phyloP scores from a whole-genome alignment of 92 coral and sea anemone genomes.

The Virgularia gustaviana region DNA sequence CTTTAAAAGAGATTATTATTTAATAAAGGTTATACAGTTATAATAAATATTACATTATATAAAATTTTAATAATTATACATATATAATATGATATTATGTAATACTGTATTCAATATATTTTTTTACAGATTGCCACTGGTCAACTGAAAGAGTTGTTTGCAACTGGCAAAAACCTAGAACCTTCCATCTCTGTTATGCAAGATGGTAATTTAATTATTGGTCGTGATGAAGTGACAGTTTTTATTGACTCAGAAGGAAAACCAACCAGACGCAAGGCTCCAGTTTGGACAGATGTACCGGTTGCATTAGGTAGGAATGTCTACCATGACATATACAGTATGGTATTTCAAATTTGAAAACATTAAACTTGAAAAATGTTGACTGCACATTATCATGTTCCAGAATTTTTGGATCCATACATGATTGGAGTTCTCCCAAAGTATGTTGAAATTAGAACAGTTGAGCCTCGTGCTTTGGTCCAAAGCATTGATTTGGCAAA shows the following conservation, averaged over 20 bases:
- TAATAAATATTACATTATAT: no score
- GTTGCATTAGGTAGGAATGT: slow-evolving; percentile 68
- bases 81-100: no score
- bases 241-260: slow-evolving; percentile 90
- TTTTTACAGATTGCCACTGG: slow-evolving; percentile 72
- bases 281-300: slow-evolving; percentile 95
- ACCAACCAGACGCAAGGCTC: slow-evolving; percentile 72
- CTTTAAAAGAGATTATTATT: slow-evolving; percentile 90
- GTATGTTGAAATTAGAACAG: slow-evolving; percentile 89
- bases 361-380: background rate
- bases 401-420: slow-evolving; percentile 83
- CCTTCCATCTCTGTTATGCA: slow-evolving; percentile 90
- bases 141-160: slow-evolving; percentile 71
- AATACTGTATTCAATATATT: no score
- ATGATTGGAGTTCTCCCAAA: slow-evolving; percentile 88
- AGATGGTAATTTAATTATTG: slow-evolving; percentile 75
- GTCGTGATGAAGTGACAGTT: slow-evolving; percentile 98
- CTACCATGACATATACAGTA: background rate
- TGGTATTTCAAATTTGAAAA: background rate
- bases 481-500: slow-evolving; percentile 93
- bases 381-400: background rate
- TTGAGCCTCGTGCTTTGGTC: slow-evolving; percentile 80
- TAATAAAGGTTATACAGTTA: slow-evolving; percentile 90
- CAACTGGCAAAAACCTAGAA: slow-evolving; percentile 91
- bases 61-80: no score